phyloP scores from a whole-genome alignment of 1,140 invertebrate genomes.

The Frieseomelitta varia region DNA sequence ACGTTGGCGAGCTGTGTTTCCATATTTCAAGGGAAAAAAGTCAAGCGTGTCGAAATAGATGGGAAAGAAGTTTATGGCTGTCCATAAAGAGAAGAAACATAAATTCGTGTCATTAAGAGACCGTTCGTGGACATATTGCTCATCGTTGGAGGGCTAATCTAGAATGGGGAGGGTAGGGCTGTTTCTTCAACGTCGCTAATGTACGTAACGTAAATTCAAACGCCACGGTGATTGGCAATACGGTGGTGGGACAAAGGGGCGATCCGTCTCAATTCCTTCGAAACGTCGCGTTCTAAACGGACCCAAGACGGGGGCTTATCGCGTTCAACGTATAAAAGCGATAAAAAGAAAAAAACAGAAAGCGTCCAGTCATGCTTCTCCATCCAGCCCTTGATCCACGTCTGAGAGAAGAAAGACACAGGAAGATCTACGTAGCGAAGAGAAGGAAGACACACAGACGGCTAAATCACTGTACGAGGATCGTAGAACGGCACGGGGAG shows the following conservation, averaged over 20 bases:
- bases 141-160: background rate
- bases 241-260: slow-evolving; percentile 23
- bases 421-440: no score
- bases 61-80: slow-evolving; percentile 12
- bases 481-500: slow-evolving; percentile 19
- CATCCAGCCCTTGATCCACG: background rate
- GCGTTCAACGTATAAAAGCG: background rate
- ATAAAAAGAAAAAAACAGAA: background rate
- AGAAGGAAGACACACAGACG: background rate
- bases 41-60: background rate
- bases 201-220: slow-evolving; percentile 50
- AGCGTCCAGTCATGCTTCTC: background rate
- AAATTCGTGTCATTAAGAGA: slow-evolving; percentile 16
- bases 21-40: slow-evolving; percentile 26
- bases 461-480: slow-evolving; percentile 43
- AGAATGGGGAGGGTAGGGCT: background rate
- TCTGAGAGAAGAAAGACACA: background rate
- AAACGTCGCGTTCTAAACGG: background rate
- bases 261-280: slow-evolving; percentile 60
- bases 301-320: background rate
- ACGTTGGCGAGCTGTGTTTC: background rate
- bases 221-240: slow-evolving; percentile 52
- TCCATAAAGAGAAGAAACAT: slow-evolving; percentile 9
- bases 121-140: slow-evolving; percentile 10
- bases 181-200: background rate